Evolutionary conservation across 2,113 vertebrate species (phyloP).

Genomic region (Zosterops borbonicus): DNA sequence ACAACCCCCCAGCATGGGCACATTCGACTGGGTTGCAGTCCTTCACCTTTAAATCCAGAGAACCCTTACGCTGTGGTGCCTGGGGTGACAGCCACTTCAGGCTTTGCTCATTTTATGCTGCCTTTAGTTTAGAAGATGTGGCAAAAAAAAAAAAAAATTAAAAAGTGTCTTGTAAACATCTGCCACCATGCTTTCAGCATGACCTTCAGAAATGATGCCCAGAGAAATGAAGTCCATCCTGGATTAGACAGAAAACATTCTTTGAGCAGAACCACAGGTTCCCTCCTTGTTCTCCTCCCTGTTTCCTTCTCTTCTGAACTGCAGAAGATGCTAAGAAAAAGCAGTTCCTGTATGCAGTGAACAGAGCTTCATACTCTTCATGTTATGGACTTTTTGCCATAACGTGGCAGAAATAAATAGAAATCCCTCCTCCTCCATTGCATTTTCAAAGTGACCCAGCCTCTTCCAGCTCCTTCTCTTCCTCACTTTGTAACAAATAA

Average conservation of each 20-base stretch:
- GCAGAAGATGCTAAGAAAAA: neutral
- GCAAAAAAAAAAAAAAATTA: neutral
- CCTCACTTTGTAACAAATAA: neutral
- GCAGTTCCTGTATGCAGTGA: neutral
- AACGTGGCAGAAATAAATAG: neutral
- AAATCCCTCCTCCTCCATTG: neutral
- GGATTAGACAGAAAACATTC: neutral
- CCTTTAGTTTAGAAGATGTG: neutral
- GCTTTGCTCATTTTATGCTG: neutral
- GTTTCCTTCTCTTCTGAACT: neutral
- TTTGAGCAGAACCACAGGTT: neutral
- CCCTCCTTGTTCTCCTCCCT: neutral
- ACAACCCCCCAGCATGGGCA: neutral
- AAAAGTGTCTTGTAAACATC: neutral
- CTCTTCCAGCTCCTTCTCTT: neutral
- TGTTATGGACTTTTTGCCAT: neutral
- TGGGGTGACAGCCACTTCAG: neutral
- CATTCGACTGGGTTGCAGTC: neutral
- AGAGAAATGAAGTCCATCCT: neutral
- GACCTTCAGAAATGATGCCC: neutral
- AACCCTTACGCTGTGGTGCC: neutral
- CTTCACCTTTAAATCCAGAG: neutral
- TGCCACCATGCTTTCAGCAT: neutral
- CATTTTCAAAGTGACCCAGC: neutral
- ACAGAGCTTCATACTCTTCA: neutral